Conservation (phyloP, 2,113 vertebrate species). For the Pterophyllum scalare region DNA sequence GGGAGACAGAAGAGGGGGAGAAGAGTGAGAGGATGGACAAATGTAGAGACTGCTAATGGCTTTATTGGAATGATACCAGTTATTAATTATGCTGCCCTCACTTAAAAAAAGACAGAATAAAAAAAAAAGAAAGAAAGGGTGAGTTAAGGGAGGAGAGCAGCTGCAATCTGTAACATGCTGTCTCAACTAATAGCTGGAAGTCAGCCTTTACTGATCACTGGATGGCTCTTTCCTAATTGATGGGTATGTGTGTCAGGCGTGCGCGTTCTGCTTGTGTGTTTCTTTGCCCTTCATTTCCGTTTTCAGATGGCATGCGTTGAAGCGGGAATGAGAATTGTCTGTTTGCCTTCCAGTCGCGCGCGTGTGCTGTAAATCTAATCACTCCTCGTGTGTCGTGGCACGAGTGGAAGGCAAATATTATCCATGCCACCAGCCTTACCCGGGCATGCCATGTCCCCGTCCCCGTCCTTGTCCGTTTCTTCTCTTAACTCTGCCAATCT, state of each 20-base stretch:
- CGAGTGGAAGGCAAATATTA: slow-evolving; percentile 60
- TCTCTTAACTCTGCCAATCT: slow-evolving; percentile 16
- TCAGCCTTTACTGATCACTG: slow-evolving; percentile 73
- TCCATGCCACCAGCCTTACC: slow-evolving; percentile 36
- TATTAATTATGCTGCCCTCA: slow-evolving; percentile 71
- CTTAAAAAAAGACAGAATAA: slow-evolving; percentile 53
- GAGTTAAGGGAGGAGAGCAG: slow-evolving; percentile 64
- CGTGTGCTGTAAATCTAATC: slow-evolving; percentile 49
- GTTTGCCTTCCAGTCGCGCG: background rate
- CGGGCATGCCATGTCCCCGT: background rate
- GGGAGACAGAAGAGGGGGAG: background rate
- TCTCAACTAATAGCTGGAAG: slow-evolving; percentile 71
- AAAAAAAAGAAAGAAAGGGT: slow-evolving; percentile 29
- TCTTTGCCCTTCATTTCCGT: background rate
- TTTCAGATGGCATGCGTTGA: background rate
- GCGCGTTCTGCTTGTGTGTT: background rate
- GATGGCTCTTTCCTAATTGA: slow-evolving; percentile 65
- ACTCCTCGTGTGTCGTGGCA: slow-evolving; percentile 48
- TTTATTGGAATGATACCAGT: slow-evolving; percentile 81
- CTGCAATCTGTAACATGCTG: slow-evolving; percentile 70
- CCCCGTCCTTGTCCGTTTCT: slow-evolving; percentile 48
- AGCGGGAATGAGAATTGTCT: background rate
- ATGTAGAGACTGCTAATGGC: slow-evolving; percentile 73
- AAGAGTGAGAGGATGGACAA: slow-evolving; percentile 52
- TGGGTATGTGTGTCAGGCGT: slow-evolving; percentile 38